Conservation (phyloP, 2,113 vertebrate genomes). For the Psilopogon haemacephalus region DNA sequence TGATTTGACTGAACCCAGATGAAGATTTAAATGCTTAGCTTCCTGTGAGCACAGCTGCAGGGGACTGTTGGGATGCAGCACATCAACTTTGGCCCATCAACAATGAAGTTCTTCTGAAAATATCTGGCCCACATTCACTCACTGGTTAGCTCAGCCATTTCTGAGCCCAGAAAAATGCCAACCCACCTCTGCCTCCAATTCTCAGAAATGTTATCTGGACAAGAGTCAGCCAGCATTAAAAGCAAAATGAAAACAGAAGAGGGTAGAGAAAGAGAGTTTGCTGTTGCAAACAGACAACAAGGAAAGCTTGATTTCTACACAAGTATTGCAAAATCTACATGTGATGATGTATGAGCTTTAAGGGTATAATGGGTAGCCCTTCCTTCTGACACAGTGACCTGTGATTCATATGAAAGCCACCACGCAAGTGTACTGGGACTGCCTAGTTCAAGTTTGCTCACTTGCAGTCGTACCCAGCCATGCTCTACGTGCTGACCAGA, state of each 20-base stretch:
- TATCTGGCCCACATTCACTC: not conserved
- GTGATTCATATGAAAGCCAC: not conserved
- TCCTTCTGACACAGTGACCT: not conserved
- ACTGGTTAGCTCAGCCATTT: not conserved
- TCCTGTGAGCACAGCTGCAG: constrained; percentile 5
- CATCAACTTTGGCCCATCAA: not conserved
- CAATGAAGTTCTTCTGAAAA: not conserved
- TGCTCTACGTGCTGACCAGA: not conserved
- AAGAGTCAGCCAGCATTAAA: not conserved
- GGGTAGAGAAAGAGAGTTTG: not conserved
- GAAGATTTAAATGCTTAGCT: constrained; percentile 22
- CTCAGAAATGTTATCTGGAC: constrained; percentile 1
- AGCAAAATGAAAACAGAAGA: not conserved
- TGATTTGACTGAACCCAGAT: constrained; percentile 39
- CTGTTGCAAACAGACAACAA: not conserved
- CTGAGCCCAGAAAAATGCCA: constrained; percentile 31
- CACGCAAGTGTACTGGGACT: not conserved
- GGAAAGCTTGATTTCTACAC: not conserved
- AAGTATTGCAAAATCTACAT: not conserved
- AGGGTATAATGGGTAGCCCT: not conserved
- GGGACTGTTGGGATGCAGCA: not conserved
- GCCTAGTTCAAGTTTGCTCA: not conserved
- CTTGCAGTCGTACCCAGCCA: not conserved
- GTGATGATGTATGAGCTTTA: not conserved
- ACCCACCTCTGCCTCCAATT: not conserved